phyloP scores from a whole-genome alignment of 2,888 invertebrate species.

The Drosophila ezoana region DNA sequence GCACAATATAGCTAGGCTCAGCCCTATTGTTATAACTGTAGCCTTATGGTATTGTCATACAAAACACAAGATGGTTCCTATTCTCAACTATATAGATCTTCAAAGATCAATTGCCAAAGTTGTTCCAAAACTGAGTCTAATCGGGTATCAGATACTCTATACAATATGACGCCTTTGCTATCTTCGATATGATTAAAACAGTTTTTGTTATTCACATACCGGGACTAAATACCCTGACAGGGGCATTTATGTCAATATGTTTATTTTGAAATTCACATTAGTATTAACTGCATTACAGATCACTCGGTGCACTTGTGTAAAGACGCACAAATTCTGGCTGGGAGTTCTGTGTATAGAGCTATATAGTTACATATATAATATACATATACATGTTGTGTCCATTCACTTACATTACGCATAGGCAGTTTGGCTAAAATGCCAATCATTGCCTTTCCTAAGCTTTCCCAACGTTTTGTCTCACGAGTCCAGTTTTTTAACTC shows the following conservation, averaged over 20 bases:
- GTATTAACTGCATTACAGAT: slow-evolving; percentile 21
- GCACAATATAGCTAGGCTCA: too few relatives aligned
- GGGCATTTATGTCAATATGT: slow-evolving; percentile 5
- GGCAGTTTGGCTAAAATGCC: slow-evolving; percentile 35
- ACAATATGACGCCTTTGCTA: too few relatives aligned
- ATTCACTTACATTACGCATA: slow-evolving; percentile 43
- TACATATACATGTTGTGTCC: not conserved
- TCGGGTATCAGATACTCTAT: too few relatives aligned
- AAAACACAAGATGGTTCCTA: too few relatives aligned
- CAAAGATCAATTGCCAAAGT: too few relatives aligned
- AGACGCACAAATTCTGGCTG: slow-evolving; percentile 47
- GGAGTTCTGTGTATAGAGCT: slow-evolving; percentile 24
- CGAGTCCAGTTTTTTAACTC: slow-evolving; percentile 39
- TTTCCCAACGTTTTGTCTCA: slow-evolving; percentile 48
- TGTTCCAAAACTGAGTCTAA: too few relatives aligned
- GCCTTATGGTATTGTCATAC: too few relatives aligned
- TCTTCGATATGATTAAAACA: too few relatives aligned
- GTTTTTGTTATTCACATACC: not conserved
- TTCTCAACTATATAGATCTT: too few relatives aligned
- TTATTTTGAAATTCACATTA: slow-evolving; percentile 8
- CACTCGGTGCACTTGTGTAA: slow-evolving; percentile 39
- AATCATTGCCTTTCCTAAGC: slow-evolving; percentile 38
- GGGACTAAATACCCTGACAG: not conserved
- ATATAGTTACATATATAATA: not conserved
- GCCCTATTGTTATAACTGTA: too few relatives aligned